Base-by-base conservation (phyloP, 2,797 vertebrate species). In the Capromys pilorides region DNA sequence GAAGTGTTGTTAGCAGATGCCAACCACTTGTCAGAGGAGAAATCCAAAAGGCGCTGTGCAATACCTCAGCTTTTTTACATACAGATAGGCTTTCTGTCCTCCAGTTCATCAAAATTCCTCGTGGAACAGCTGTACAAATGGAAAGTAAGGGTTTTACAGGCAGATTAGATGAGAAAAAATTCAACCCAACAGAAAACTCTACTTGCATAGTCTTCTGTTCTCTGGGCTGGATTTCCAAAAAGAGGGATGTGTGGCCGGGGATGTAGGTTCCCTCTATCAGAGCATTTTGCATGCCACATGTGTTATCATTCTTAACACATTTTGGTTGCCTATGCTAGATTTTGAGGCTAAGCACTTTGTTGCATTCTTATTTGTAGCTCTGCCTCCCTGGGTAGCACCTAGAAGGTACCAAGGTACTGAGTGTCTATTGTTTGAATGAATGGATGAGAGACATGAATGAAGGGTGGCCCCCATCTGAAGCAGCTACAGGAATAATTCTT, bases 21-120 rank as follows among this genome's bases (percentile, higher is more conserved):
- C 97, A 97, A 96, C 96, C 95, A 97, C 96, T 97, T 97, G 97
- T 97, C 97, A 97, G 95, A 97, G 87, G 87, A 87, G 86, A 95
- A 95, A 93, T 93, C 97, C 88, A 54, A 94, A 95, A 96, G 94
- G 93, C 95, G 49, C 54, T 22, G 33, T 10, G 79, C 41, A 93
- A 88, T 91, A 93, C 88, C 94, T 95, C 82, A 21, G 85, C 94
- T 84, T 97, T 96, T 97, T 97, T 81, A 96, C 95, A 97, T 96
- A 97, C 96, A 96, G 96, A 97, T 93, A 96, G 95, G 79, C 95
- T 96, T 93, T 96, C 95, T 95, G 86, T 93, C 59, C 85, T 86
- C 69, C 1, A 33, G 78, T 96, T 96, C 95, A 96, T 97, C 94
- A 97, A 96, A 95, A 97, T 96, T 97, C 82, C 91, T 94, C 91